These are phyloP conservation scores for Proales similis DNA, from an alignment of 1,140 invertebrate genomes.

Conservation along the genomic window DNA sequence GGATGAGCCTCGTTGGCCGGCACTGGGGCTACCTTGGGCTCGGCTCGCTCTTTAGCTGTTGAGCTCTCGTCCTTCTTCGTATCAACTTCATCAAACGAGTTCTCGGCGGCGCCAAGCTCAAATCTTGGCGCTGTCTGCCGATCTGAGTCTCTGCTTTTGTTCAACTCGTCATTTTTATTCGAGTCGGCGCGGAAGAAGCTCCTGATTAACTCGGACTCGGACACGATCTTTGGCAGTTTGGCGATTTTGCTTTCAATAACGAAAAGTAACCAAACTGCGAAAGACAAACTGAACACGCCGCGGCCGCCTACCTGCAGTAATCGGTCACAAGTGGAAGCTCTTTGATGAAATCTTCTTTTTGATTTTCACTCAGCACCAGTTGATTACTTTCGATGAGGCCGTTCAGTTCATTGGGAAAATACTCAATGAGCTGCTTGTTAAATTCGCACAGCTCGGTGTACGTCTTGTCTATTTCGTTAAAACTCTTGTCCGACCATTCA, in stretches of 20 bases:
- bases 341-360: conserved; percentile 36
- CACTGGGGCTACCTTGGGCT: too few relatives aligned
- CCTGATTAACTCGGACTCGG: conserved; percentile 3
- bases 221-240: conserved; percentile 15
- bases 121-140: too few relatives aligned
- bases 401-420: conserved; percentile 3
- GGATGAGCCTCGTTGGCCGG: too few relatives aligned
- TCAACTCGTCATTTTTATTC: not conserved
- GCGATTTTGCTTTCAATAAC: conserved; percentile 31
- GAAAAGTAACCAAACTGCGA: too few relatives aligned
- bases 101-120: too few relatives aligned
- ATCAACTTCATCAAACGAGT: too few relatives aligned
- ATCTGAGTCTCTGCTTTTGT: too few relatives aligned
- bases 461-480: conserved; percentile 44
- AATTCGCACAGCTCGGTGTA: conserved; percentile 45
- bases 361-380: conserved; percentile 20
- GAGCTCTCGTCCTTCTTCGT: too few relatives aligned
- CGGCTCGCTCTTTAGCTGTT: too few relatives aligned
- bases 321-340: conserved; percentile 33
- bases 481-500: conserved; percentile 43
- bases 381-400: conserved; percentile 8
- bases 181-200: conserved; percentile 3
- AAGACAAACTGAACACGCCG: too few relatives aligned
- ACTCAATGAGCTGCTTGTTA: conserved; percentile 39
- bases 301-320: conserved; percentile 21